These are phyloP conservation scores for Virgularia gustaviana DNA, from an alignment of 92 coral and sea anemone genomes.

Conservation along the genomic window DNA sequence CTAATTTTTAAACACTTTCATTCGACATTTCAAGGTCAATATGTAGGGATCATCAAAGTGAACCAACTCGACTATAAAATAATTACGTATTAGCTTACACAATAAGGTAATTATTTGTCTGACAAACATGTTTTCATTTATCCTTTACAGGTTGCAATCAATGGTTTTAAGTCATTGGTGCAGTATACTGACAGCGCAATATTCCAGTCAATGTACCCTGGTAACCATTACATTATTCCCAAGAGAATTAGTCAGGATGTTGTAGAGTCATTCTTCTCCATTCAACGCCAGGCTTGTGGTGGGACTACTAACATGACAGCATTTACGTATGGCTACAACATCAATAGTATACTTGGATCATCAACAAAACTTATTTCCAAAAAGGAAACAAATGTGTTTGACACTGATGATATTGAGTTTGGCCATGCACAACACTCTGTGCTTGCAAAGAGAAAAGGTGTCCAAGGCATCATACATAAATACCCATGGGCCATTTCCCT, in stretches of 20 bases:
- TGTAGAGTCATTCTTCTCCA: conserved; percentile 44
- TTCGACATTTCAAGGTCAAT: too few species aligned
- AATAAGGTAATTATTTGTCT: not conserved
- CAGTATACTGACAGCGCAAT: not conserved
- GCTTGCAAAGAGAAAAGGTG: conserved; percentile 10
- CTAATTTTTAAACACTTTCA: too few species aligned
- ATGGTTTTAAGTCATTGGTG: conserved; percentile 18
- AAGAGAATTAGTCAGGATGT: conserved; percentile 38
- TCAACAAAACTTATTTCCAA: conserved; percentile 33
- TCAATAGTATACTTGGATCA: conserved; percentile 17
- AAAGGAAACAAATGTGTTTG: conserved; percentile 39
- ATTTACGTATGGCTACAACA: conserved; percentile 40
- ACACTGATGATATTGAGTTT: conserved; percentile 16
- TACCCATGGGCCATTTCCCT: not conserved
- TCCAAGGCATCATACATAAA: not conserved
- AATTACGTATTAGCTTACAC: not conserved
- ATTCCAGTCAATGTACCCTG: conserved; percentile 4
- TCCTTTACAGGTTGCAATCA: conserved; percentile 4
- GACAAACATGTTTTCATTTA: not conserved
- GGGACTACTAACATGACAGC: conserved; percentile 48
- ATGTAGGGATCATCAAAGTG: too few species aligned
- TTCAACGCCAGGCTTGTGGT: conserved; percentile 38
- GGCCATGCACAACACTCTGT: not conserved
- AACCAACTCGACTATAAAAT: not conserved
- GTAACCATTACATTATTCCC: conserved; percentile 15